A percentile compares a stretch with the other conserved stretches of the same genome.
Conservation (phyloP, 2,888 invertebrate species). For the Acronicta psi region DNA sequence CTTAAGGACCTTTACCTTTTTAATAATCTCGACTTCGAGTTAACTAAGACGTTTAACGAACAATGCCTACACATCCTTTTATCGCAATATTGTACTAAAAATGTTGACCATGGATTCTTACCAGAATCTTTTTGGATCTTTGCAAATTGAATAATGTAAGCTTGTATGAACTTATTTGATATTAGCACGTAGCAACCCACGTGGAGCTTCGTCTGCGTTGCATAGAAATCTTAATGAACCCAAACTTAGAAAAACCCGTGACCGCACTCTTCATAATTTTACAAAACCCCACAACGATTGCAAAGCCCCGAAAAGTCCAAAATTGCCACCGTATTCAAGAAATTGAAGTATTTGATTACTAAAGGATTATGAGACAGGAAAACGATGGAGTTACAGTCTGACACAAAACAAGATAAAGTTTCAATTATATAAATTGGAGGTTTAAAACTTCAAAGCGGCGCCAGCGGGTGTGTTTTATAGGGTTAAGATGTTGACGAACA, state of each 20-base stretch:
- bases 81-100: too few relatives aligned
- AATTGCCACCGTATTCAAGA: slow-evolving; percentile 34
- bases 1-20: too few relatives aligned
- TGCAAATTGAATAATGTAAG: too few relatives aligned
- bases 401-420: slow-evolving; percentile 71
- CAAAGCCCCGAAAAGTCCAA: slow-evolving; percentile 17
- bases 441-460: slow-evolving; percentile 76
- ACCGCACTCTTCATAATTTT: slow-evolving; percentile 2
- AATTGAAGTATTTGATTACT: slow-evolving; percentile 53
- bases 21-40: too few relatives aligned
- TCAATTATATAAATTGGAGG: slow-evolving; percentile 77
- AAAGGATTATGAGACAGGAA: slow-evolving; percentile 53
- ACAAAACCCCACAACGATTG: slow-evolving; percentile 3
- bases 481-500: slow-evolving; percentile 61
- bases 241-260: background rate
- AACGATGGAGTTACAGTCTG: slow-evolving; percentile 58
- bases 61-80: too few relatives aligned
- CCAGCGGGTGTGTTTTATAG: slow-evolving; percentile 66
- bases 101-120: too few relatives aligned
- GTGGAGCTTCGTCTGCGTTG: too few relatives aligned
- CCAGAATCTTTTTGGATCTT: too few relatives aligned
- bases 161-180: too few relatives aligned
- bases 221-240: background rate
- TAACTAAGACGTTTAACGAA: too few relatives aligned
- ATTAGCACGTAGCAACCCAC: too few relatives aligned